phyloP scores from a whole-genome alignment of 2,888 invertebrate genomes.

The Doris montereyensis region DNA sequence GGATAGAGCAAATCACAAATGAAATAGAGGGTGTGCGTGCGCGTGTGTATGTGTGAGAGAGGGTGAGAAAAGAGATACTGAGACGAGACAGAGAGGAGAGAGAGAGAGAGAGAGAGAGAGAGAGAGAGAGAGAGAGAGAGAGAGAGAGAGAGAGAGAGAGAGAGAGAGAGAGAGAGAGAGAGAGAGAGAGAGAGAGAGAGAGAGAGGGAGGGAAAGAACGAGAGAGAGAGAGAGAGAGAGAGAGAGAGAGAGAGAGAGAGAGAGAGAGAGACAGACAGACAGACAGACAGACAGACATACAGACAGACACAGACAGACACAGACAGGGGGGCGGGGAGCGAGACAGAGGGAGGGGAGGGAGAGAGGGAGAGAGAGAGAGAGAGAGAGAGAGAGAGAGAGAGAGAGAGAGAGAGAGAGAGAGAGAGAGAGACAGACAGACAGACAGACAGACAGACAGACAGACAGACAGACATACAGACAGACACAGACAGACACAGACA shows the following conservation, averaged over 20 bases:
- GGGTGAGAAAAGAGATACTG: not conserved
- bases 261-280: not conserved
- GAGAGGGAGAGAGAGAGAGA: not conserved
- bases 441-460: not conserved
- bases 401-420: not conserved
- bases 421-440: not conserved
- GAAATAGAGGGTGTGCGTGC: too few species aligned
- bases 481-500: not conserved
- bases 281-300: too few species aligned
- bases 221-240: too few species aligned
- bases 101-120: constrained; percentile 8
- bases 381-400: not conserved
- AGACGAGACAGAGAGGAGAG: not conserved
- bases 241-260: too few species aligned
- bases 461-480: too few species aligned
- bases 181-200: too few species aligned
- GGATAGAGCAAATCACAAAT: too few species aligned
- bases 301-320: not conserved
- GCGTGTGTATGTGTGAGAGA: too few species aligned
- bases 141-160: not conserved
- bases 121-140: not conserved
- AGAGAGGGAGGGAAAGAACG: too few species aligned
- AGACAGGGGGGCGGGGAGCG: not conserved
- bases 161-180: too few species aligned
- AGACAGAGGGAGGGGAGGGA: not conserved